phyloP scores from a whole-genome alignment of 2,113 vertebrate species.

The Chinchilla lanigera region DNA sequence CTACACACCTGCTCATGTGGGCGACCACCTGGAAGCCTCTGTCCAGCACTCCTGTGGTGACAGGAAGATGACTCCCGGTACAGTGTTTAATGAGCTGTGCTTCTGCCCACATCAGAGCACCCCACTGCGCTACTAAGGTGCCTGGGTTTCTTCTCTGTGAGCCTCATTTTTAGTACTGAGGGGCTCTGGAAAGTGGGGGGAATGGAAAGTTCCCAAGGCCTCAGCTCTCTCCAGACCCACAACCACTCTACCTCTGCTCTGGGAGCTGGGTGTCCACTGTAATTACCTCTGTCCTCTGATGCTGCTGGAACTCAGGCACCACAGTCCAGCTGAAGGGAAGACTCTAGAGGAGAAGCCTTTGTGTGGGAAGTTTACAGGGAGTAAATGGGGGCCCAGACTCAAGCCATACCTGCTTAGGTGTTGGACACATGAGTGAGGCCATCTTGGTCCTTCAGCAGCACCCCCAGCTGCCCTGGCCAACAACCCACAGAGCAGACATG shows the following conservation, averaged over 20 bases:
- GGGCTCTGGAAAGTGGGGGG: neutral
- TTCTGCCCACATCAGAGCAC: neutral
- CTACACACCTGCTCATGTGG: neutral
- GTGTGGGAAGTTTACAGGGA: neutral
- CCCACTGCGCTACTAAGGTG: neutral
- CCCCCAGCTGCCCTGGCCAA: neutral
- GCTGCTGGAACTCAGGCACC: neutral
- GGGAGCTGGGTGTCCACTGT: neutral
- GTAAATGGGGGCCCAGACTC: neutral
- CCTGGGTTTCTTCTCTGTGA: neutral
- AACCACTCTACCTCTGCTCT: neutral
- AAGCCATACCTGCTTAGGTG: neutral
- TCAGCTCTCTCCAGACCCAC: neutral
- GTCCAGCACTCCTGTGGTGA: neutral
- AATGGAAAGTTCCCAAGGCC: neutral
- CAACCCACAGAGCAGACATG: neutral
- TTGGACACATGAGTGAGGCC: neutral
- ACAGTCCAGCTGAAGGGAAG: neutral
- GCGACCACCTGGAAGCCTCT: neutral
- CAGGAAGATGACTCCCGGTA: neutral
- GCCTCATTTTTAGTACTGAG: neutral
- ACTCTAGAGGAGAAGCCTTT: neutral
- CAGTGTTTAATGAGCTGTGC: neutral
- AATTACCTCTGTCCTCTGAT: neutral
- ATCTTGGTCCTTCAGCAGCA: neutral